A percentile compares a stretch with the other conserved stretches of the same genome.
phyloP scores from a whole-genome alignment of 2,888 invertebrate genomes.

The Elgonia sp. region DNA sequence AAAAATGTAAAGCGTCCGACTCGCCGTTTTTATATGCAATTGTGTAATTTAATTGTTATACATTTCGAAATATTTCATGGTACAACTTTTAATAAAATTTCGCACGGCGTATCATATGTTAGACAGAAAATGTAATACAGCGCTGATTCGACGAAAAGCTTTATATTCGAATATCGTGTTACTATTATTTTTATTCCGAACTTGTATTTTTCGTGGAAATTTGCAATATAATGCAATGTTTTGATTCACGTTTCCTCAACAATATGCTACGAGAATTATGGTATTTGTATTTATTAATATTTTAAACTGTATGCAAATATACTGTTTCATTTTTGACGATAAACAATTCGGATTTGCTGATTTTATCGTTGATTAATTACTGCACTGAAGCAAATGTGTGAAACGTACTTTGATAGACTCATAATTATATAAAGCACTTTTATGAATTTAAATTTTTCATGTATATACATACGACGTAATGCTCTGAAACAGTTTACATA shows the following conservation, averaged over 20 bases:
- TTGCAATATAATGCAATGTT: conserved; percentile 22
- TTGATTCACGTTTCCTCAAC: not conserved
- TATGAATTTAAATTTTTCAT: conserved; percentile 40
- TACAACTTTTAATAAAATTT: conserved; percentile 33
- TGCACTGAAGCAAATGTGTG: not conserved
- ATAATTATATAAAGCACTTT: conserved; percentile 26
- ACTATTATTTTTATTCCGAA: conserved; percentile 26
- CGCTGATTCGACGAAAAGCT: conserved; percentile 45
- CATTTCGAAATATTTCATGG: conserved; percentile 29
- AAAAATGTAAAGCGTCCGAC: conserved; percentile 11
- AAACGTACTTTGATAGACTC: conserved; percentile 16
- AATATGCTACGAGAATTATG: not conserved
- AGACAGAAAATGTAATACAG: conserved; percentile 39
- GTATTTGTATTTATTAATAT: not conserved
- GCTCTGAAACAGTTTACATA: conserved; percentile 56
- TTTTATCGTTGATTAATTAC: not conserved
- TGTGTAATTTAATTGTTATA: conserved; percentile 28
- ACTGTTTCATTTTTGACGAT: not conserved
- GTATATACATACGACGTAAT: conserved; percentile 47
- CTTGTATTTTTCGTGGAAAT: conserved; percentile 20
- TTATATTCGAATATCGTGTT: conserved; percentile 28
- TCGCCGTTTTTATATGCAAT: conserved; percentile 1
- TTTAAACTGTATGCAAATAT: not conserved
- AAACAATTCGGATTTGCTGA: not conserved
- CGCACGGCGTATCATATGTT: conserved; percentile 22